These are phyloP conservation scores for Origma solitaria DNA, from an alignment of 2,113 vertebrate genomes.

Conservation along the genomic window DNA sequence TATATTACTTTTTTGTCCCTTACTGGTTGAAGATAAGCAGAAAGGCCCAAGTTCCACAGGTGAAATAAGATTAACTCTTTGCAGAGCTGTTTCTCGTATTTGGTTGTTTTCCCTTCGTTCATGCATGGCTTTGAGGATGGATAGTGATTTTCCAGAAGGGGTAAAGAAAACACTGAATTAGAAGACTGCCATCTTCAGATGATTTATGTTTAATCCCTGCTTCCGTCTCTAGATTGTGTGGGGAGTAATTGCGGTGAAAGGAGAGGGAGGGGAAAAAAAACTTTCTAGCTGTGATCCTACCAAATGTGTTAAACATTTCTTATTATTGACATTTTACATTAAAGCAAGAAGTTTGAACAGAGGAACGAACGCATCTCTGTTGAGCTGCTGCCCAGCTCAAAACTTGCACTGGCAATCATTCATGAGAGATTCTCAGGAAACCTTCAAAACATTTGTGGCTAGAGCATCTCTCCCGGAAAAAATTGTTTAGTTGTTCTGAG, in stretches of 20 bases:
- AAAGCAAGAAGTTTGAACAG: conserved; percentile 15
- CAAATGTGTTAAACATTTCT: conserved; percentile 23
- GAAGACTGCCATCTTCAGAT: not conserved
- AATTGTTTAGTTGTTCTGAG: conserved; percentile 3
- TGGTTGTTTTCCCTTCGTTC: not conserved
- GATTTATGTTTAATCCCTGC: not conserved
- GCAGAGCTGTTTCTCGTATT: not conserved
- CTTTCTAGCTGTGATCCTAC: conserved; percentile 22
- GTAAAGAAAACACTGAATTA: not conserved
- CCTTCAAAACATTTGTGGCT: conserved; percentile 62
- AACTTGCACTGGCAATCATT: conserved; percentile 13
- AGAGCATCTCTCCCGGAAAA: not conserved
- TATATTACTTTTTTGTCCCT: not conserved
- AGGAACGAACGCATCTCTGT: not conserved
- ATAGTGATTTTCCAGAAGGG: not conserved
- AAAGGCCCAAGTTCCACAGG: not conserved
- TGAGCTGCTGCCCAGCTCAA: not conserved
- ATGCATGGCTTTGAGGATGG: not conserved
- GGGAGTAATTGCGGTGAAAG: not conserved
- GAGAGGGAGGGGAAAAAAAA: conserved; percentile 35
- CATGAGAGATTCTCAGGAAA: conserved; percentile 19
- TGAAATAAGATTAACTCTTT: not conserved
- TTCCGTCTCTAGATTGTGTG: not conserved
- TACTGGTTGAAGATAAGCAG: not conserved
- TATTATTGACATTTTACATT: conserved; percentile 23